Base-by-base conservation (phyloP, 2,113 vertebrate species). In the Antechinus stuartii region DNA sequence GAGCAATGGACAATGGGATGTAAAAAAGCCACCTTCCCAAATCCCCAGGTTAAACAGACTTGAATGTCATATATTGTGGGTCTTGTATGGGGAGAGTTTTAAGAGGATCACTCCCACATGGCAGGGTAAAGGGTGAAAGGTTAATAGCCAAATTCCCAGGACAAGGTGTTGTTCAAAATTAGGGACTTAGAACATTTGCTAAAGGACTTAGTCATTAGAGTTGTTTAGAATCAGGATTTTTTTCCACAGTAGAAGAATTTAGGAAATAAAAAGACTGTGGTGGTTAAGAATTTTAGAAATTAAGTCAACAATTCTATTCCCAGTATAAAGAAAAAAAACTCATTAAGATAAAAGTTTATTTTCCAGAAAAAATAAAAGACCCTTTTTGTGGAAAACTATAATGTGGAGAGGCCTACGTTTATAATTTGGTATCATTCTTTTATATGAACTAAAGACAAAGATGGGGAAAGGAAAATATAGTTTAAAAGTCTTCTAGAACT, bases 161-260 rank as follows among this genome's bases (percentile, higher is more conserved):
- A 98, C 94, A 97, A 97, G 97, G 96, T 97, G 95, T 97, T 95
- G 96, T 94, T 76, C 96, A 93, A 96, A 95, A 97, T 94, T 94
- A 97, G 94, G 95, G 97, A 96, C 97, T 97, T 97, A 97, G 97
- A 97, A 96, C 96, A 97, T 98, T 98, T 98, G 92, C 96, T 91
- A 42, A 97, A 96, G 93, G 96, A 93, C 92, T 98, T 98, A 98
- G 96, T 95, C 90, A 91, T 30, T 42, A 3, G 91, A 94, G 91
- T 96, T 95, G 95, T 97, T 98, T 98, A 95, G 90, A 90, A 50
- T 90, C 47, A 52, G 49, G 46, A 52, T 84, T 90, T 47, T 24
- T 96, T 94, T 92, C 53, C 96, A 95, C 46, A 93, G 95, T 91
- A 96, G 94, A 97, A 96, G 95, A 97, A 95, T 97, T 98, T 97